phyloP scores from a whole-genome alignment of 2,113 vertebrate genomes.

The Malurus alboscapulatus region DNA sequence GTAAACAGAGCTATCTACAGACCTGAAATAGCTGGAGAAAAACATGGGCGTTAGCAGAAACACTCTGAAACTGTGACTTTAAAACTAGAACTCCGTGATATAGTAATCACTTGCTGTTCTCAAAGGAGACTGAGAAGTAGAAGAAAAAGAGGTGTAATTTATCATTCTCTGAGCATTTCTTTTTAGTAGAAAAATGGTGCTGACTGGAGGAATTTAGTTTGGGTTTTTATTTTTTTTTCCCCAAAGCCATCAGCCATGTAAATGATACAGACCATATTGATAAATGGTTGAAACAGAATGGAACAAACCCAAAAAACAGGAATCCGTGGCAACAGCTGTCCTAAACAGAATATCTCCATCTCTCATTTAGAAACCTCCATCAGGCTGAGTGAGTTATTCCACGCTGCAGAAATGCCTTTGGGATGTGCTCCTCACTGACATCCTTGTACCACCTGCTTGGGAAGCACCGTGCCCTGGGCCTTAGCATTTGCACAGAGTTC shows the following conservation, averaged over 20 bases:
- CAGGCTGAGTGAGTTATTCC: constrained; percentile 2
- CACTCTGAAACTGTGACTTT: neutral
- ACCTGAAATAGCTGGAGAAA: constrained; percentile 10
- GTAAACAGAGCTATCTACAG: neutral
- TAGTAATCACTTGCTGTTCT: neutral
- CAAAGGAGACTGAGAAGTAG: neutral
- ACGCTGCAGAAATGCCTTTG: constrained; percentile 10
- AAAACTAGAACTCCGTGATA: neutral
- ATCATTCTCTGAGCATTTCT: neutral
- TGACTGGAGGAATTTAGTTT: neutral
- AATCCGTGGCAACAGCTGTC: neutral
- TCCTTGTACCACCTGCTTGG: constrained; percentile 9
- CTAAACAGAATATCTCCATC: neutral
- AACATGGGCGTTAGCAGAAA: neutral
- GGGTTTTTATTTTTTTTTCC: neutral
- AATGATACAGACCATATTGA: neutral
- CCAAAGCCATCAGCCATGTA: neutral
- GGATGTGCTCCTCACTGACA: constrained; percentile 6
- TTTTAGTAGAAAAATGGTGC: neutral
- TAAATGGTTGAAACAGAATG: neutral
- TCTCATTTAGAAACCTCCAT: constrained; percentile 13
- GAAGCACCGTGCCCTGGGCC: neutral
- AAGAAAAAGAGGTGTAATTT: neutral
- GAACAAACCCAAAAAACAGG: neutral
- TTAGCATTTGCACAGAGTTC: constrained; percentile 36